These are phyloP conservation scores for Ferdinandea cuprea DNA, from an alignment of 2,888 invertebrate species.

Conservation along the genomic window DNA sequence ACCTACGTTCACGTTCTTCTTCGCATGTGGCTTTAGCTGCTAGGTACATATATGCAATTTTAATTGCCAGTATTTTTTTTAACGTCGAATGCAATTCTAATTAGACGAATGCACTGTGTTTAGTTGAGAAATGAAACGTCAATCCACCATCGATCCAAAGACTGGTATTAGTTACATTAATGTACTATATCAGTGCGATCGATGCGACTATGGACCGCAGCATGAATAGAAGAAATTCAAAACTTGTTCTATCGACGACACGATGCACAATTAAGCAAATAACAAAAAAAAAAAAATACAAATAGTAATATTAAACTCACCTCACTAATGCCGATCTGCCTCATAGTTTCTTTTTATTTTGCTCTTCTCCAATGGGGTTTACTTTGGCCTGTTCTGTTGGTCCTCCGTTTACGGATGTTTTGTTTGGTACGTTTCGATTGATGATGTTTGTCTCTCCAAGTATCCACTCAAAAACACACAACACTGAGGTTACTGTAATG, in stretches of 20 bases:
- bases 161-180: slow-evolving; percentile 40
- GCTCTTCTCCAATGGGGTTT: slow-evolving; percentile 14
- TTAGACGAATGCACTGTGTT: slow-evolving; percentile 4
- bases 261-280: slow-evolving; percentile 49
- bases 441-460: slow-evolving; percentile 18
- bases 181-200: slow-evolving; percentile 1
- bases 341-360: slow-evolving; percentile 66
- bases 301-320: no score
- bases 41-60: slow-evolving; percentile 24
- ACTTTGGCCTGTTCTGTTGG: background rate
- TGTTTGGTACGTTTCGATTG: slow-evolving; percentile 27
- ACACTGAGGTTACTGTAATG: no score
- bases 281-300: slow-evolving; percentile 12
- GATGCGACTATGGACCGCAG: background rate
- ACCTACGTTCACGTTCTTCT: background rate
- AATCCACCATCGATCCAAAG: slow-evolving; percentile 27
- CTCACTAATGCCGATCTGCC: slow-evolving; percentile 71
- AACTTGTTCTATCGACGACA: slow-evolving; percentile 54
- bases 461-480: slow-evolving; percentile 38
- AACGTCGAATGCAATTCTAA: slow-evolving; percentile 14
- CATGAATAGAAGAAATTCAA: slow-evolving; percentile 56
- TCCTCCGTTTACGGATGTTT: slow-evolving; percentile 47
- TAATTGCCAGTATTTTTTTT: slow-evolving; percentile 6
- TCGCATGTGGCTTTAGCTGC: no score
- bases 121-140: background rate